Conservation (phyloP, 2,797 vertebrate genomes). For the Acanthopagrus latus region DNA sequence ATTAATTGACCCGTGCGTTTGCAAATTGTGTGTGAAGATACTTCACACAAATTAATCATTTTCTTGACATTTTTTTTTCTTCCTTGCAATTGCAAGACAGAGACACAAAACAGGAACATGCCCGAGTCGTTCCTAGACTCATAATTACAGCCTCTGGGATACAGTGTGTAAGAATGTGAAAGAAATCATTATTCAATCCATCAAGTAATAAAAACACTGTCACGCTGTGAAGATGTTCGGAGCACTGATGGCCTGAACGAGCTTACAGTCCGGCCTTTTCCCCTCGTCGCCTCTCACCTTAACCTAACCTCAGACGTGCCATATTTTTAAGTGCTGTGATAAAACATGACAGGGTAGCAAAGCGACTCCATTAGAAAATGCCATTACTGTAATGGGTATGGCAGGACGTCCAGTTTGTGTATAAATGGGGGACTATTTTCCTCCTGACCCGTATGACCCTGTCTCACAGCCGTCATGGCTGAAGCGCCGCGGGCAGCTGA, state of each 20-base stretch:
- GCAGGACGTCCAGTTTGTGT: constrained; percentile 42
- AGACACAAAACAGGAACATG: not conserved
- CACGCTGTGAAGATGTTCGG: not conserved
- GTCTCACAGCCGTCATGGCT: constrained; percentile 36
- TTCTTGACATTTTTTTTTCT: constrained; percentile 27
- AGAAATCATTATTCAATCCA: constrained; percentile 4
- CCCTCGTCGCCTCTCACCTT: constrained; percentile 29
- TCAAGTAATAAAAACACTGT: not conserved
- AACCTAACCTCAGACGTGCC: constrained; percentile 15
- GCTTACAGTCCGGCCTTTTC: not conserved
- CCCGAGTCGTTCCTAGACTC: not conserved
- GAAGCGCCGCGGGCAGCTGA: constrained; percentile 42
- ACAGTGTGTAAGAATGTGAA: not conserved
- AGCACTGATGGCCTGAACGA: not conserved
- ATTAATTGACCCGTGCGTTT: constrained; percentile 64
- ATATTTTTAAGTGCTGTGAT: constrained; percentile 43
- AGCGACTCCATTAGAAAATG: constrained; percentile 56
- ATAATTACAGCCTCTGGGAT: not conserved
- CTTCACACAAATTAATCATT: constrained; percentile 38
- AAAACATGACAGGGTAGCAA: constrained; percentile 59
- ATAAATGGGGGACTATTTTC: constrained; percentile 31
- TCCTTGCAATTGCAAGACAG: constrained; percentile 4
- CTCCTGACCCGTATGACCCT: constrained; percentile 47
- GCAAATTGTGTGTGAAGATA: constrained; percentile 41
- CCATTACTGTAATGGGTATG: constrained; percentile 62